Conservation (phyloP, 2,888 invertebrate species). For the Lymantria dispar region DNA sequence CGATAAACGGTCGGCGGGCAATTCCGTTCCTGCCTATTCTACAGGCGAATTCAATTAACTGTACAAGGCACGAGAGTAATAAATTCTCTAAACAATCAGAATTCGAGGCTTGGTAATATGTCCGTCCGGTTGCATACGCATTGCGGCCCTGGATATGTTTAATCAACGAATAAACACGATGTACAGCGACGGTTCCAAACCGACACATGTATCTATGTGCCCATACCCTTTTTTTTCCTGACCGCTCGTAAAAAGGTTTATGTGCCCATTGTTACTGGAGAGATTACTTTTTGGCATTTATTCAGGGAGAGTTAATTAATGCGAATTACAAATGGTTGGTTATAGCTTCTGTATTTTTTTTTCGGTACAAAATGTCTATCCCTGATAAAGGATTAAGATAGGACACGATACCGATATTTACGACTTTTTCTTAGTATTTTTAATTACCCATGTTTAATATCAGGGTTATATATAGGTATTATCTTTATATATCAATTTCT, state of each 20-base stretch:
- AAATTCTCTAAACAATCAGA: conserved; percentile 83
- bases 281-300: conserved; percentile 64
- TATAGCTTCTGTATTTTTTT: conserved; percentile 34
- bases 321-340: conserved; percentile 53
- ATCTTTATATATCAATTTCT: too few relatives aligned
- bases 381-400: conserved; percentile 3
- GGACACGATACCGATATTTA: conserved; percentile 2
- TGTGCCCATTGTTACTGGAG: conserved; percentile 58
- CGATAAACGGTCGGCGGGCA: conserved; percentile 67
- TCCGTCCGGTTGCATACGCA: conserved; percentile 79
- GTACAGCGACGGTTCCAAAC: conserved; percentile 54
- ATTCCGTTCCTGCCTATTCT: conserved; percentile 75
- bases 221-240: conserved; percentile 38
- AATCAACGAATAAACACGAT: conserved; percentile 77
- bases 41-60: conserved; percentile 81
- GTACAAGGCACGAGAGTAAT: conserved; percentile 80
- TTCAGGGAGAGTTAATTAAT: conserved; percentile 60
- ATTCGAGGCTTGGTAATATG: conserved; percentile 81
- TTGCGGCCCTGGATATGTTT: conserved; percentile 75
- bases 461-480: too few relatives aligned
- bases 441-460: too few relatives aligned
- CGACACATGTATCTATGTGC: conserved; percentile 60
- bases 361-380: conserved; percentile 19
- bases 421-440: conserved; percentile 2
- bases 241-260: conserved; percentile 60